A percentile compares a stretch with the other conserved stretches of the same genome.
phyloP scores from a whole-genome alignment of 2,113 vertebrate genomes.

The Ancistrus triradiatus region DNA sequence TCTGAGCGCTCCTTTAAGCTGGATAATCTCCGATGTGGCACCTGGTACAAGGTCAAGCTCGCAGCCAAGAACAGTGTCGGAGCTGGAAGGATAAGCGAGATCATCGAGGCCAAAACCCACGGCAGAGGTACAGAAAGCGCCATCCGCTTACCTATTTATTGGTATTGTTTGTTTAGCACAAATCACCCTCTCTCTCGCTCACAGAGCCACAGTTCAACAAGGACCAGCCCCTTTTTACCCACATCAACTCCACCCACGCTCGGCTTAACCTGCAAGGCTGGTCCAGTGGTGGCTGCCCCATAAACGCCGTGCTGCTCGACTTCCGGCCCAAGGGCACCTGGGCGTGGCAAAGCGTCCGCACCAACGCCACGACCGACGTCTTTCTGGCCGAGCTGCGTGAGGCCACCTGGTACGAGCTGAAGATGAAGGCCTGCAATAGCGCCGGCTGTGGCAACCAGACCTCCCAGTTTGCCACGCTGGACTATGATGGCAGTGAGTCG shows the following conservation, averaged over 20 bases:
- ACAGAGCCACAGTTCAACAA: constrained; percentile 96
- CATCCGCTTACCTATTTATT: background rate
- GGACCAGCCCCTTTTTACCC: constrained; percentile 94
- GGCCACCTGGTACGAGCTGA: constrained; percentile 97
- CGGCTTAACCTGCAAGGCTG: constrained; percentile 94
- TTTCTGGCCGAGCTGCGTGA: constrained; percentile 92
- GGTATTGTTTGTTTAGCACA: too few species aligned
- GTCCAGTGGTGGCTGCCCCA: constrained; percentile 94
- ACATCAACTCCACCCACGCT: constrained; percentile 95
- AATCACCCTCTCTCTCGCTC: constrained; percentile 12
- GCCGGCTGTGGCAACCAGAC: constrained; percentile 96
- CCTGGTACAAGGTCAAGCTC: constrained; percentile 98
- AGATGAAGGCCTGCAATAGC: constrained; percentile 97
- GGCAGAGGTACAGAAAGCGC: constrained; percentile 78
- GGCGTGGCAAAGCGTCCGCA: constrained; percentile 88
- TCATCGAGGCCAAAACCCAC: constrained; percentile 97
- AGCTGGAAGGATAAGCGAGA: constrained; percentile 95
- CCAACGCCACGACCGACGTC: constrained; percentile 85
- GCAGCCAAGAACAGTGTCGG: constrained; percentile 98
- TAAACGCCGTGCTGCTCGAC: constrained; percentile 84
- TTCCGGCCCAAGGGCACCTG: constrained; percentile 93
- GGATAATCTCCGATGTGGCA: constrained; percentile 93
- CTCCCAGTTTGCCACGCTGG: constrained; percentile 89
- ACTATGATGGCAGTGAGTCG: constrained; percentile 94
- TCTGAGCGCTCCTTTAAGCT: constrained; percentile 89